A percentile compares a stretch with the other conserved stretches of the same genome.
Evolutionary conservation across 2,888 invertebrate genomes (phyloP).

Genomic region (Tiliacea aurago): DNA sequence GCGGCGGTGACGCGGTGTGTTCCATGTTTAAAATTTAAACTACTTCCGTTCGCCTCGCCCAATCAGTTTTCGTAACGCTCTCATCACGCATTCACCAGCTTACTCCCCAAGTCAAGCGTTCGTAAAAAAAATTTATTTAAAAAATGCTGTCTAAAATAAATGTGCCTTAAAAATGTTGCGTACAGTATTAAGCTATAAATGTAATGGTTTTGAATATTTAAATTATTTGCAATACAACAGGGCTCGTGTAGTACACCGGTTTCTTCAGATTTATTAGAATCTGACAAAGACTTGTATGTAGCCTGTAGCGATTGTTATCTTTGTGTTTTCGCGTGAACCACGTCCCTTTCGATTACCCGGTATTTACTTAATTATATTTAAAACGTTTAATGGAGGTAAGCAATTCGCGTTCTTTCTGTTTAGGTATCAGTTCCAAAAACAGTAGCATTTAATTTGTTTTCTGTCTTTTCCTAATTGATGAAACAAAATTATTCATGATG

Average conservation of each 20-base stretch:
- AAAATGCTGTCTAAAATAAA: too few relatives aligned
- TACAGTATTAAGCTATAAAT: conserved; percentile 52
- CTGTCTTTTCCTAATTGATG: neutral
- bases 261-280: conserved; percentile 40
- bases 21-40: too few relatives aligned
- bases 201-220: conserved; percentile 15
- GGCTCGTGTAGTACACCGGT: conserved; percentile 4
- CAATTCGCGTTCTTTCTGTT: conserved; percentile 26
- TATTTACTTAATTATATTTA: conserved; percentile 29
- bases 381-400: conserved; percentile 4
- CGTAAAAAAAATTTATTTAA: too few relatives aligned
- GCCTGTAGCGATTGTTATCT: conserved; percentile 16
- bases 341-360: conserved; percentile 16
- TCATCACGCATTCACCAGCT: too few relatives aligned
- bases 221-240: conserved; percentile 49
- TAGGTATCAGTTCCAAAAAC: conserved; percentile 8
- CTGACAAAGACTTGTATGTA: conserved; percentile 19
- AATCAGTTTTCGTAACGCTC: too few relatives aligned
- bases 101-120: too few relatives aligned
- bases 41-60: too few relatives aligned
- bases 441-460: conserved; percentile 16
- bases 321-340: conserved; percentile 13
- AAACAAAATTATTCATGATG: neutral
- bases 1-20: too few relatives aligned
- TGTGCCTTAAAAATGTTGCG: conserved; percentile 16